Conservation (phyloP, 2,797 vertebrate genomes). For the Muraenolepis orangiensis region DNA sequence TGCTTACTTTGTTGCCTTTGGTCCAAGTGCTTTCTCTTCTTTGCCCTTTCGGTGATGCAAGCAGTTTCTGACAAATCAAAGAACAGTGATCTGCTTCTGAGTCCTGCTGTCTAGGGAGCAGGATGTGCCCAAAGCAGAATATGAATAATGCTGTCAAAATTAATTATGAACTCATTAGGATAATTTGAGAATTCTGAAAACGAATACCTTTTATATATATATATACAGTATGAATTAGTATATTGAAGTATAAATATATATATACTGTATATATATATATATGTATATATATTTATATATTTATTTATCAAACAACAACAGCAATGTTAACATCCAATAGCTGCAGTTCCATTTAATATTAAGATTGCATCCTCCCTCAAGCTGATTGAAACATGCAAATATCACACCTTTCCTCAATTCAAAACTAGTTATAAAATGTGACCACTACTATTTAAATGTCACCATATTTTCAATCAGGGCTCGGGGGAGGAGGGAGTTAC, state of each 20-base stretch:
- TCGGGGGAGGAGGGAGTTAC: neutral
- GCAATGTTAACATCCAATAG: too few species aligned
- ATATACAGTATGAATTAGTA: too few species aligned
- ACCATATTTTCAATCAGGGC: neutral
- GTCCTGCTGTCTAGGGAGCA: neutral
- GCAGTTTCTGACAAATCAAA: neutral
- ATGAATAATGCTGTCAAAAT: neutral
- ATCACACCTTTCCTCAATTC: too few species aligned
- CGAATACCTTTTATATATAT: neutral
- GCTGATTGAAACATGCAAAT: too few species aligned
- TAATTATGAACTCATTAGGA: neutral
- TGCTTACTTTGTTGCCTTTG: slow-evolving; percentile 1
- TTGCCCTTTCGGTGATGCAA: neutral
- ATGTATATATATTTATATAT: neutral
- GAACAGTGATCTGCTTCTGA: neutral
- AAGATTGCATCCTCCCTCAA: too few species aligned
- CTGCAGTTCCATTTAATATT: too few species aligned
- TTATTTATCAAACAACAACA: neutral
- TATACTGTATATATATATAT: neutral
- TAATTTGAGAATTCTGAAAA: neutral
- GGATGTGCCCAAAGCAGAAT: neutral
- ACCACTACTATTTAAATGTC: too few species aligned
- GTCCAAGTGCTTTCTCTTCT: neutral
- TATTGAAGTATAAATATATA: too few species aligned
- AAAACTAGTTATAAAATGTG: too few species aligned